Evolutionary conservation across 2,888 invertebrate genomes (phyloP).

Genomic region (Rhodophaea formosa): DNA sequence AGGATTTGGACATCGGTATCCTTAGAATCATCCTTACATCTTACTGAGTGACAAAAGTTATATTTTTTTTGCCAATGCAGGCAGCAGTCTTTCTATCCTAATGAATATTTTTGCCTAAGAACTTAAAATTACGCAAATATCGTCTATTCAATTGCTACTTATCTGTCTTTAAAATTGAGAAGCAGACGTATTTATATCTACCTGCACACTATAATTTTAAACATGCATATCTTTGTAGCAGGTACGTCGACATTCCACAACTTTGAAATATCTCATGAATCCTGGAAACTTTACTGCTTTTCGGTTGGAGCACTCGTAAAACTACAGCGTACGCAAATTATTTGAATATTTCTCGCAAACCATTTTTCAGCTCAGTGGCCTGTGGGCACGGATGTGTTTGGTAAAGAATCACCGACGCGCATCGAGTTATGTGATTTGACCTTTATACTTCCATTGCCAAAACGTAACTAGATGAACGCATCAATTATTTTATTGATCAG

Average conservation of each 20-base stretch:
- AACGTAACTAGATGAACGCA: background rate
- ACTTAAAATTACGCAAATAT: no score
- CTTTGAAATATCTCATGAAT: background rate
- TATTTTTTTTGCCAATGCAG: no score
- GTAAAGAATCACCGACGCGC: conserved; percentile 2
- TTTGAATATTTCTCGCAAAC: conserved; percentile 5
- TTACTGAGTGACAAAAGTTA: no score
- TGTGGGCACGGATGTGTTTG: background rate
- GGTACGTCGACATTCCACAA: background rate
- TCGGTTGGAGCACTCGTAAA: background rate
- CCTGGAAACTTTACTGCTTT: background rate
- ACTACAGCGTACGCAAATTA: background rate
- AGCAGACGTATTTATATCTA: no score
- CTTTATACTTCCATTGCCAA: conserved; percentile 3
- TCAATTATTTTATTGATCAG: background rate
- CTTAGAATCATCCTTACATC: no score
- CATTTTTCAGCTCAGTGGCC: conserved; percentile 4
- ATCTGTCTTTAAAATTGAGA: no score
- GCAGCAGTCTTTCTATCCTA: no score
- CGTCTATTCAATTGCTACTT: no score
- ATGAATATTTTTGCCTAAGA: no score
- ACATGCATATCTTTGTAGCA: no score
- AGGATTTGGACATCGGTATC: no score
- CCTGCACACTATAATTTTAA: no score
- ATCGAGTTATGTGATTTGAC: conserved; percentile 6